phyloP scores from a whole-genome alignment of 2,797 vertebrate genomes.

The Carduelis carduelis region DNA sequence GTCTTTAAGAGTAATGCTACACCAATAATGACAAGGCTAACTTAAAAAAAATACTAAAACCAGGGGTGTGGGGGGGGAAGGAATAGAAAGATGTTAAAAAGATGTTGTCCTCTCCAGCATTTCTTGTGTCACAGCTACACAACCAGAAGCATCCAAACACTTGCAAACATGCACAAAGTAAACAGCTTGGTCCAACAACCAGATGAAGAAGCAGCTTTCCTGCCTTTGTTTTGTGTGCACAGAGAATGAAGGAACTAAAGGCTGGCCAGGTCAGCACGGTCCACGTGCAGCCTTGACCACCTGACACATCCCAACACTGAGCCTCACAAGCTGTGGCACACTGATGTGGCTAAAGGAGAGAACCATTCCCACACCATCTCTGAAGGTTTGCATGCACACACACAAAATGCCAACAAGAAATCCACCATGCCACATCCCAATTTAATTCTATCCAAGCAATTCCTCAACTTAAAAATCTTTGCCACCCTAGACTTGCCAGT shows the following conservation, averaged over 20 bases:
- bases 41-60: neutral
- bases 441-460: neutral
- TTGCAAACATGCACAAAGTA: neutral
- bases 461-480: neutral
- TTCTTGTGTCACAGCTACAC: neutral
- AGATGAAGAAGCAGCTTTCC: neutral
- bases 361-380: accelerated
- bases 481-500: neutral
- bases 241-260: neutral
- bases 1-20: neutral
- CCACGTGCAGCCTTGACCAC: neutral
- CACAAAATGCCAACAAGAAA: neutral
- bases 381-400: neutral
- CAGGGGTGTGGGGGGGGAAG: accelerated
- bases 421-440: neutral
- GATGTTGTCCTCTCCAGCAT: neutral
- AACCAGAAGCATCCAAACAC: neutral
- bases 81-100: no score
- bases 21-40: neutral
- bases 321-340: neutral
- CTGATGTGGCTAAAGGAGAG: neutral
- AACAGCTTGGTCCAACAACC: neutral
- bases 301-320: neutral
- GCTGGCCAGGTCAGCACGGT: accelerated
- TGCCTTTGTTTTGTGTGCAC: neutral